These are phyloP conservation scores for Meteorus colon DNA, from an alignment of 2,888 invertebrate genomes.

Conservation along the genomic window DNA sequence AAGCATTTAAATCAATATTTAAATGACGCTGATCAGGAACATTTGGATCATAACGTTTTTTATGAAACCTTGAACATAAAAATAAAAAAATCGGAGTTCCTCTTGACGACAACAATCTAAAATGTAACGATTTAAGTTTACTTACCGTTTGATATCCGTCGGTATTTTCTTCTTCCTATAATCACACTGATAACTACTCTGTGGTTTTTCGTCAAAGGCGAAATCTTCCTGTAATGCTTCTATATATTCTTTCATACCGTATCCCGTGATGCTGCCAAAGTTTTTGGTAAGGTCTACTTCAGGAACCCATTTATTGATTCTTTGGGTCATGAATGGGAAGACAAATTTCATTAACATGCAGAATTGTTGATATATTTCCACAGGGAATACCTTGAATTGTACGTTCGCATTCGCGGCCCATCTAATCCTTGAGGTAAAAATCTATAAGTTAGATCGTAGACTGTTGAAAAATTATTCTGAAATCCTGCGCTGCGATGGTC, in stretches of 20 bases:
- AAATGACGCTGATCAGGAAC: conserved; percentile 50
- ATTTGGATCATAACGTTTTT: conserved; percentile 43
- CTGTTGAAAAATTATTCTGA: conserved; percentile 74
- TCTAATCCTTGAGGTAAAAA: conserved; percentile 75
- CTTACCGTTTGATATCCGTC: conserved; percentile 31
- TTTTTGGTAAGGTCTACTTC: conserved; percentile 53
- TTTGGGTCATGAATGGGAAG: conserved; percentile 26
- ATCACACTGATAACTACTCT: conserved; percentile 41
- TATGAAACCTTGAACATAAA: conserved; percentile 24
- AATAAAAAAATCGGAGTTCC: background rate
- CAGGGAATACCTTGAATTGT: conserved; percentile 68
- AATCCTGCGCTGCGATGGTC: conserved; percentile 70
- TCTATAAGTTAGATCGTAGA: conserved; percentile 76
- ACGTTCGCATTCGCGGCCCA: conserved; percentile 72
- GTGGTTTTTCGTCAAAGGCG: conserved; percentile 25
- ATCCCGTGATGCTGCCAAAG: conserved; percentile 56
- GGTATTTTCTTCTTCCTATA: conserved; percentile 34
- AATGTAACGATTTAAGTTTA: background rate
- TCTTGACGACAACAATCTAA: no score
- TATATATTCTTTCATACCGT: conserved; percentile 52
- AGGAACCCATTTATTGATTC: conserved; percentile 54
- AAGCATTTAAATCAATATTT: conserved; percentile 44
- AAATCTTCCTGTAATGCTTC: conserved; percentile 13
- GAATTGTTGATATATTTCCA: conserved; percentile 2
- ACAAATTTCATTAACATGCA: background rate